phyloP scores from a whole-genome alignment of 2,113 vertebrate species.

The Machaerirhynchus nigripectus region DNA sequence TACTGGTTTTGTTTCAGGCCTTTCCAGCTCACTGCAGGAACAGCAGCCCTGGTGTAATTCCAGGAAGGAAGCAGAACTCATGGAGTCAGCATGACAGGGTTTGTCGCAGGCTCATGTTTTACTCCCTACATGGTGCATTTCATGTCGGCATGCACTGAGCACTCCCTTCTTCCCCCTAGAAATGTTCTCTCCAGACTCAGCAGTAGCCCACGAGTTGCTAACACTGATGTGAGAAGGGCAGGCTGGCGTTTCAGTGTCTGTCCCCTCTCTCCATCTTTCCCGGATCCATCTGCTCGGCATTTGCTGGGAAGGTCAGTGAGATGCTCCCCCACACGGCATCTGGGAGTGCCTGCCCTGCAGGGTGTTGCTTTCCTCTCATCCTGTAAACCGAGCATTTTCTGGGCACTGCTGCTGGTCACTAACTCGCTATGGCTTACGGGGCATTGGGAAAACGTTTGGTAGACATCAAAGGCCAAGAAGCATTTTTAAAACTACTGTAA shows the following conservation, averaged over 20 bases:
- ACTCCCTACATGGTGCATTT: constrained; percentile 29
- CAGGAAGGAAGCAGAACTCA: constrained; percentile 28
- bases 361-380: background rate
- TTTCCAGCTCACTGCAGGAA: background rate
- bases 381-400: background rate
- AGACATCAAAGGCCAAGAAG: background rate
- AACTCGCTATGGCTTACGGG: background rate
- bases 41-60: background rate
- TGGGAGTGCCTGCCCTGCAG: background rate
- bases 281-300: background rate
- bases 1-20: background rate
- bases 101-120: background rate
- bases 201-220: background rate
- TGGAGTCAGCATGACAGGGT: background rate
- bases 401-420: background rate
- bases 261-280: background rate
- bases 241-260: background rate
- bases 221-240: background rate
- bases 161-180: background rate
- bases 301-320: background rate
- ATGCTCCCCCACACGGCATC: background rate
- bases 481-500: background rate
- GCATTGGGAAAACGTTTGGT: background rate
- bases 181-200: background rate
- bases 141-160: background rate